Base-by-base conservation (phyloP, 2,888 invertebrate genomes). In the Smittia sp. region DNA sequence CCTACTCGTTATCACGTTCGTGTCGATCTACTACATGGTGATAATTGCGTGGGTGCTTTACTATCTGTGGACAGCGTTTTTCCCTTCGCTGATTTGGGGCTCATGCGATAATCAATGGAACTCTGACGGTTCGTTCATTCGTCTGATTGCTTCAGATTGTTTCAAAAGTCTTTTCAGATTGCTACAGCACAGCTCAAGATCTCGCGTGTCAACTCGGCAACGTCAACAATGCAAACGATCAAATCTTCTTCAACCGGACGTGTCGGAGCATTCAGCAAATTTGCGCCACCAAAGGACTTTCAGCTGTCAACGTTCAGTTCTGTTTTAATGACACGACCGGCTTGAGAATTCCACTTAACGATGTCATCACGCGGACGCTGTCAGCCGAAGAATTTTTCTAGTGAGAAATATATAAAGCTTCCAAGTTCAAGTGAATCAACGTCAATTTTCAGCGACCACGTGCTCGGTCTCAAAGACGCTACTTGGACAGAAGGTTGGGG, bases 21-120 rank as follows among this genome's bases (percentile, higher is more conserved):
- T 91, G 70, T 88, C 88, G 18, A 85, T 91, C 76, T 92, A 92
- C 80, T 92, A 92, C 82, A 92, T 91, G 88, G 87, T 92, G 41
- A 90, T 92, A 75, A 89, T 92, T 62, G 86, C 89, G 0, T 92
- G 92, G 89, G 89, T 90, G 0, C 80, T 90, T 20, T 91, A 90
- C 80, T 93, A 92, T 80, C 88, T 89, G 38, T 87, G 89, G 70
- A 88, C 89, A 1, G 91, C 91, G 0, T 86, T 92, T 75, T 83
- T 84, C 9, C 83, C 85, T 0, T 82, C 84, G 65, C 81, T 92
- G 68, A 86, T 86, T 22, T 92, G 91, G 89, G 89, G 89, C 62
- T 85, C 85, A 11, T 92, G 92, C 78, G 82, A 85, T 73, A 87
- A 89, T 77, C 80, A 80, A 0, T 89, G 84, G 78, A 89, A 89